These are phyloP conservation scores for Drosophila lacicola DNA, from an alignment of 2,888 invertebrate species.

Conservation along the genomic window DNA sequence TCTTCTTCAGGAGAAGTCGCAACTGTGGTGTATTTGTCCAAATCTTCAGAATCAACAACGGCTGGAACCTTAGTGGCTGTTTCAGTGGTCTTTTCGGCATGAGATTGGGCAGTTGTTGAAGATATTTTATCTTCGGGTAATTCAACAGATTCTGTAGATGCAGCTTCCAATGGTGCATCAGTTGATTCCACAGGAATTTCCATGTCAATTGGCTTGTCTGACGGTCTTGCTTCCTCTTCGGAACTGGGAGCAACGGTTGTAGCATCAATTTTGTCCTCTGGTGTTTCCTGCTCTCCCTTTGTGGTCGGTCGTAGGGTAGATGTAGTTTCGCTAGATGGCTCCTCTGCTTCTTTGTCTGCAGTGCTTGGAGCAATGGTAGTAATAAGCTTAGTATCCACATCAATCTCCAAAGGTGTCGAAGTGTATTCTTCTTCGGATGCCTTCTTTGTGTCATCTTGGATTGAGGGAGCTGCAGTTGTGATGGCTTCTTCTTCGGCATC, in stretches of 20 bases:
- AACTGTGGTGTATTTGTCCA: conserved; percentile 45
- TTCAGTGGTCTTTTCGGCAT: conserved; percentile 41
- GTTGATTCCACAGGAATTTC: conserved; percentile 29
- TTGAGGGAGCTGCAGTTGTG: conserved; percentile 29
- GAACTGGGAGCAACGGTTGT: conserved; percentile 31
- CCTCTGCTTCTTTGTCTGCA: conserved; percentile 30
- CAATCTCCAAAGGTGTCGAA: conserved; percentile 26
- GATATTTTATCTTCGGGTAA: conserved; percentile 37
- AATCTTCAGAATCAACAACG: conserved; percentile 29
- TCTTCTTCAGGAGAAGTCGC: conserved; percentile 34
- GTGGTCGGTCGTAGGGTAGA: conserved; percentile 28
- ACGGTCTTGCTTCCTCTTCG: conserved; percentile 18
- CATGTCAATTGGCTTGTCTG: conserved; percentile 29
- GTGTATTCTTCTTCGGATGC: conserved; percentile 31
- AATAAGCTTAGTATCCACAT: conserved; percentile 22
- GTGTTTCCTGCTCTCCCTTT: conserved; percentile 32
- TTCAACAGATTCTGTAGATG: conserved; percentile 55
- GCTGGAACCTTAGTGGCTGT: conserved; percentile 37
- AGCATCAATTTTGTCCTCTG: conserved; percentile 30
- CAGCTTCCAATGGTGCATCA: conserved; percentile 37
- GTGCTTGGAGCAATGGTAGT: conserved; percentile 28
- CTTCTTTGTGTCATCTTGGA: conserved; percentile 37
- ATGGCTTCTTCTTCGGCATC: conserved; percentile 15
- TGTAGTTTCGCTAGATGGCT: conserved; percentile 11
- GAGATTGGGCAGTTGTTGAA: conserved; percentile 39